These are phyloP conservation scores for Orthonychiurus folsomi DNA, from an alignment of 2,888 invertebrate species.

Conservation along the genomic window DNA sequence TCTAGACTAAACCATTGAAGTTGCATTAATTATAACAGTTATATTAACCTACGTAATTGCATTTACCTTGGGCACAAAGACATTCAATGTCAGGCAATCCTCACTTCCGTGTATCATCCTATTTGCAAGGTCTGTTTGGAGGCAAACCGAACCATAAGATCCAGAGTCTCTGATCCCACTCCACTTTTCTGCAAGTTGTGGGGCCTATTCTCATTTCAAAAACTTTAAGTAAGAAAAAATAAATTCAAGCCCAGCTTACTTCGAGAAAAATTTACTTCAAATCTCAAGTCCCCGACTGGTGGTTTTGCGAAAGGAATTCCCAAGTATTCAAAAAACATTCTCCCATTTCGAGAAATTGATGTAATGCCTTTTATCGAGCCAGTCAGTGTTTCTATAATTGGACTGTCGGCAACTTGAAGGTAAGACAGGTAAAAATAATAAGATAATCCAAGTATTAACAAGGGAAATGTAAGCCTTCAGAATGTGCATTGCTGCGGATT, in stretches of 20 bases:
- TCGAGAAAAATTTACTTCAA: constrained; percentile 24
- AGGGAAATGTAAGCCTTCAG: too few relatives aligned
- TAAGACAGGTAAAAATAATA: not conserved
- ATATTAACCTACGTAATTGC: too few relatives aligned
- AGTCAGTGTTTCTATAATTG: not conserved
- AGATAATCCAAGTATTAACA: too few relatives aligned
- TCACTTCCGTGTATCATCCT: constrained; percentile 26
- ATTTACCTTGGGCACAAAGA: constrained; percentile 18
- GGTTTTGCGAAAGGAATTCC: constrained; percentile 28
- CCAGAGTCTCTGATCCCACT: constrained; percentile 23
- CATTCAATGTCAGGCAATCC: constrained; percentile 29
- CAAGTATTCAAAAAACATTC: constrained; percentile 7
- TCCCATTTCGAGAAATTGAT: constrained; percentile 1
- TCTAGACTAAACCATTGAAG: too few relatives aligned
- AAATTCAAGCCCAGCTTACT: too few relatives aligned
- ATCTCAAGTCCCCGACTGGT: constrained; percentile 28
- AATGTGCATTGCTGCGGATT: too few relatives aligned
- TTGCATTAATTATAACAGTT: too few relatives aligned
- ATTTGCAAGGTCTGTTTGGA: constrained; percentile 31
- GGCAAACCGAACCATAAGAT: constrained; percentile 25
- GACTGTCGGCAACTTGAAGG: not conserved
- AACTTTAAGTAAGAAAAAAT: too few relatives aligned
- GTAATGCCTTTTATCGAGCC: not conserved
- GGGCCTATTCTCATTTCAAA: too few relatives aligned
- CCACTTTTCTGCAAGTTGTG: constrained; percentile 26